Evolutionary conservation across 2,888 invertebrate genomes (phyloP).

Genomic region (Notodonta dromedarius): DNA sequence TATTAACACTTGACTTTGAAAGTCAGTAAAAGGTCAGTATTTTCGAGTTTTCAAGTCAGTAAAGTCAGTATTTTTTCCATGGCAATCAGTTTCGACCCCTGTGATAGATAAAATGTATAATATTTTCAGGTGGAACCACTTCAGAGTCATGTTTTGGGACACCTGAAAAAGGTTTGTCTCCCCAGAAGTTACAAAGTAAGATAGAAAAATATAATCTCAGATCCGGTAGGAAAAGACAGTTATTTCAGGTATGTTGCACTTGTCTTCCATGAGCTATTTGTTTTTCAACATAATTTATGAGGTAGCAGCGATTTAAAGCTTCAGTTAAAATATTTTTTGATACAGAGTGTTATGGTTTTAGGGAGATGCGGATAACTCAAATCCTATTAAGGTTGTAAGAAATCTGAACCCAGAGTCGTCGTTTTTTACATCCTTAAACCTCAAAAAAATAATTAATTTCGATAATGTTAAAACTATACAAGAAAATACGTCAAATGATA

Average conservation of each 20-base stretch:
- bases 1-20: too few species aligned
- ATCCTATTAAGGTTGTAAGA: conserved; percentile 10
- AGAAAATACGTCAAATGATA: neutral
- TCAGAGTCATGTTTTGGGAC: neutral
- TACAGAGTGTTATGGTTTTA: neutral
- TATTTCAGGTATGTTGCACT: neutral
- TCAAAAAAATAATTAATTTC: conserved; percentile 3
- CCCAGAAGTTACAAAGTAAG: neutral
- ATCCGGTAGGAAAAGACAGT: neutral
- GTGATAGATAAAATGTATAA: neutral
- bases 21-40: too few species aligned
- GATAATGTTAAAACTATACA: neutral
- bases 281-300: too few species aligned
- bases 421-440: conserved; percentile 13
- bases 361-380: neutral
- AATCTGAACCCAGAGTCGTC: conserved; percentile 15
- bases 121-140: neutral
- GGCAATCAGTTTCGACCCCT: too few species aligned
- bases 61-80: too few species aligned
- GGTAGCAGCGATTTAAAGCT: neutral
- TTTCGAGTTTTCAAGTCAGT: too few species aligned
- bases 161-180: neutral
- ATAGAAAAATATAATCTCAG: conserved; percentile 3
- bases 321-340: neutral
- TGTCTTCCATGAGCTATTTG: too few species aligned